These are phyloP conservation scores for Percopsis transmontana DNA, from an alignment of 2,113 vertebrate genomes.

Conservation along the genomic window DNA sequence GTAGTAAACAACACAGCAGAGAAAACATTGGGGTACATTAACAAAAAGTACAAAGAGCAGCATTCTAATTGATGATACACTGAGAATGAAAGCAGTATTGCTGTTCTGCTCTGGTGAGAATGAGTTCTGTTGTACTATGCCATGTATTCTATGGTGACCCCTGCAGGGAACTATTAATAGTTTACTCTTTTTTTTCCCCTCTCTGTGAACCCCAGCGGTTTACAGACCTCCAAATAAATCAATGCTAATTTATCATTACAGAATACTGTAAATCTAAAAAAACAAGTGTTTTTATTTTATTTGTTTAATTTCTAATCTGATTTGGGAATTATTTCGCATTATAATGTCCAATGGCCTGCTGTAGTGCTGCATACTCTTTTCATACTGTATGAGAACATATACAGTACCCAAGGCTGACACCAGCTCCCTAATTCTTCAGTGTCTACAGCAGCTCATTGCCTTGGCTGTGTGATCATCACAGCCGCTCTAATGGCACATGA, in stretches of 20 bases:
- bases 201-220: background rate
- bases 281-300: background rate
- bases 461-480: conserved; percentile 58
- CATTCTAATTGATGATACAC: background rate
- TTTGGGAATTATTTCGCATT: conserved; percentile 41
- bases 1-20: conserved; percentile 55
- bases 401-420: conserved; percentile 42
- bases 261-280: conserved; percentile 1
- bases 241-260: background rate
- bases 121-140: background rate
- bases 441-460: conserved; percentile 45
- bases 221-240: conserved; percentile 15
- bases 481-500: conserved; percentile 58
- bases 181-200: conserved; percentile 12
- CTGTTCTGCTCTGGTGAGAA: background rate
- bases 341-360: background rate
- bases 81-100: background rate
- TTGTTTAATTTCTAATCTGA: conserved; percentile 28
- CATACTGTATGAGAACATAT: conserved; percentile 42
- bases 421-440: conserved; percentile 35
- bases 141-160: background rate
- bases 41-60: conserved; percentile 5
- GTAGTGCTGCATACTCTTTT: conserved; percentile 40
- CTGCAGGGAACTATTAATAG: background rate
- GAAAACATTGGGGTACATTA: conserved; percentile 15